These are phyloP conservation scores for Glossosoma conforme DNA, from an alignment of 1,140 invertebrate species.

Conservation along the genomic window DNA sequence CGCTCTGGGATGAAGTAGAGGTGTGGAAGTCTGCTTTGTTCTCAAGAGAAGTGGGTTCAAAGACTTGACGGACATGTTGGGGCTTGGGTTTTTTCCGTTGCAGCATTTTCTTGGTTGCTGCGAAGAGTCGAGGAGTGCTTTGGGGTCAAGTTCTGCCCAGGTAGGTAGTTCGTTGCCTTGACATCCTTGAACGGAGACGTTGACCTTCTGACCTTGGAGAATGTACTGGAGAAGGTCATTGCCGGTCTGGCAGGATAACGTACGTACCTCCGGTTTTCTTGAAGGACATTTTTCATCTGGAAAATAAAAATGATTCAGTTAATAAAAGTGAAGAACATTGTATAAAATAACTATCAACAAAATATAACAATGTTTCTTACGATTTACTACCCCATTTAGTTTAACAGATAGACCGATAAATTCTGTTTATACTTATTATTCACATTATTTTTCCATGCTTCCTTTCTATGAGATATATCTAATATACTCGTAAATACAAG, in stretches of 20 bases:
- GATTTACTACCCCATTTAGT: not conserved
- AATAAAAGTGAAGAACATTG: too few species aligned
- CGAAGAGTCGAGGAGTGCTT: constrained; percentile 21
- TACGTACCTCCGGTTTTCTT: constrained; percentile 35
- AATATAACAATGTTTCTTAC: constrained; percentile 5
- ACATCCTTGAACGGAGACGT: constrained; percentile 8
- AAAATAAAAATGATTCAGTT: too few species aligned
- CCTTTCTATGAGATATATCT: too few species aligned
- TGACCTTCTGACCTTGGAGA: constrained; percentile 24
- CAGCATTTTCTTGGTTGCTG: constrained; percentile 17
- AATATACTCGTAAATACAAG: too few species aligned
- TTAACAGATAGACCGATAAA: not conserved
- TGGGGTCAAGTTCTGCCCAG: constrained; percentile 25
- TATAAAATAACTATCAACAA: too few species aligned
- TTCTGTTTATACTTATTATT: not conserved
- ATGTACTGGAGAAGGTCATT: constrained; percentile 40
- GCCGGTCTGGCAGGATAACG: constrained; percentile 47
- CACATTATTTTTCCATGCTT: not conserved
- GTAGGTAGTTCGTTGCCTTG: constrained; percentile 5
- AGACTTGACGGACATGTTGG: constrained; percentile 14
- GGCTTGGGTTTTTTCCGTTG: constrained; percentile 21
- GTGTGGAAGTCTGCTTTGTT: constrained; percentile 19
- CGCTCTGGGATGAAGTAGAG: constrained; percentile 22
- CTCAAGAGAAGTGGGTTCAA: constrained; percentile 15
- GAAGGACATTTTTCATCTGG: too few species aligned